Percentiles rank a stretch among this genome's conserved stretches.
phyloP scores from a whole-genome alignment of 2,113 vertebrate genomes.

The Oncorhynchus clarkii region DNA sequence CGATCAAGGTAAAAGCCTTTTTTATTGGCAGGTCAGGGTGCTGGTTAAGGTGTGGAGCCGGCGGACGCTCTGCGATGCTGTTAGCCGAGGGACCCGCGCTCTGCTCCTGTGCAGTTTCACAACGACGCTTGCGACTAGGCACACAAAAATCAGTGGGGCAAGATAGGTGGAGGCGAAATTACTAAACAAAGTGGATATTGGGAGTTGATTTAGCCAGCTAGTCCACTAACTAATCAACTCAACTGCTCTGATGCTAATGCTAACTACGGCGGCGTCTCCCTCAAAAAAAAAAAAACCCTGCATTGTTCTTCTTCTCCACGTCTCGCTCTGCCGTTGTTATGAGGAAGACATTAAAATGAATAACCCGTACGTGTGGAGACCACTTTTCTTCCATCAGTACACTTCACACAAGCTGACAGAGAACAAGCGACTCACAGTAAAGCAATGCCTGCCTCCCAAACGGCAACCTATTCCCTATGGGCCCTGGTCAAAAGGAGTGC shows the following conservation, averaged over 20 bases:
- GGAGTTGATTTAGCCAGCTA: slow-evolving; percentile 56
- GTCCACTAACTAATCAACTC: slow-evolving; percentile 65
- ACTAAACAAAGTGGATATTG: slow-evolving; percentile 59
- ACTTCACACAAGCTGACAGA: slow-evolving; percentile 5
- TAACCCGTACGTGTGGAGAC: slow-evolving; percentile 22
- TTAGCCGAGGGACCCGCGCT: slow-evolving; percentile 43
- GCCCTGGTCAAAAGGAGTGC: too few relatives aligned
- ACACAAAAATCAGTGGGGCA: slow-evolving; percentile 12
- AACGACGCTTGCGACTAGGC: neutral
- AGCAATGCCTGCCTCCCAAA: too few relatives aligned
- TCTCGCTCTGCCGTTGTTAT: slow-evolving; percentile 35
- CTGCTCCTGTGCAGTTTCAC: slow-evolving; percentile 50
- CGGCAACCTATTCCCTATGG: too few relatives aligned
- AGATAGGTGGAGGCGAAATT: slow-evolving; percentile 21
- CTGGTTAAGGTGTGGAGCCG: slow-evolving; percentile 61
- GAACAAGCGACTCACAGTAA: too few relatives aligned
- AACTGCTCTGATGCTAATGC: slow-evolving; percentile 28
- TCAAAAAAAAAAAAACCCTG: neutral
- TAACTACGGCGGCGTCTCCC: neutral
- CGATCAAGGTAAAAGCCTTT: slow-evolving; percentile 77
- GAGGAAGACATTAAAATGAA: slow-evolving; percentile 32
- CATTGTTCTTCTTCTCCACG: slow-evolving; percentile 13
- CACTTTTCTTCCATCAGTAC: slow-evolving; percentile 25
- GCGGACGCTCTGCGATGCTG: slow-evolving; percentile 50
- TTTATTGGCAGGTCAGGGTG: slow-evolving; percentile 74